Base-by-base conservation (phyloP, 1,140 invertebrate genomes). In the Drosophila tsacasi region DNA sequence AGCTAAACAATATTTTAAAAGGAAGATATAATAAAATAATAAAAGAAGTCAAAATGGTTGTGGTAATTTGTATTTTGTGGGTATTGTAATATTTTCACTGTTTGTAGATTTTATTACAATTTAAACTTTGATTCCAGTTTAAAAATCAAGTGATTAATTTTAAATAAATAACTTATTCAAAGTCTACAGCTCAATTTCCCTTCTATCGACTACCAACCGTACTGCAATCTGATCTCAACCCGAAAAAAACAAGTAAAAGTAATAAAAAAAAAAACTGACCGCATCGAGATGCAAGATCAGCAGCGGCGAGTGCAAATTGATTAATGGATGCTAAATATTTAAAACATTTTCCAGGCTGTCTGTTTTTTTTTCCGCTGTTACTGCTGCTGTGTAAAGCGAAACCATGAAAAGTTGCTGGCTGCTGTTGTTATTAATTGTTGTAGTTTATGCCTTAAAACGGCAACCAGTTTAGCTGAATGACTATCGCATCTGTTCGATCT, bases 261-360 rank as follows among this genome's bases (percentile, higher is more conserved):
- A 46, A 15, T 46, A 39, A 55, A 47, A 25, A 25, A 27, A 27
- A 66, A 49, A 55, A 60, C 81, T 77, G 72, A 84, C 82, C 79
- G 65, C 83, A 86, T 65, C 68, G 75, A 55, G 40, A 52, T 55
- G 59, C 58, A 60, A 75, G 58, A 58, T 64, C 62, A 47, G 39
- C 61, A 47, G 39, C 47, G 72, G 19, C 62, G 61, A 83, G 76
- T 77, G 84, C 85, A 81, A 90, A 87, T 84, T 87, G 84, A 87
- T 87, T 87, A 87, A 87, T 87, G 84, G 85, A 69, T 74, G 66
- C 63, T 72, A 83, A 86, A 87, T 84, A 79, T 71, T 89, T 87
- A 74, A 87, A 89, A 84, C 84, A 87, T 84, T 87, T 84, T 87
- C 74, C 84, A 63, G 37, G 15, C 19, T 39, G 25, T 57, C 46